phyloP scores from a whole-genome alignment of 1,140 invertebrate species.

The Drosophila punjabiensis region DNA sequence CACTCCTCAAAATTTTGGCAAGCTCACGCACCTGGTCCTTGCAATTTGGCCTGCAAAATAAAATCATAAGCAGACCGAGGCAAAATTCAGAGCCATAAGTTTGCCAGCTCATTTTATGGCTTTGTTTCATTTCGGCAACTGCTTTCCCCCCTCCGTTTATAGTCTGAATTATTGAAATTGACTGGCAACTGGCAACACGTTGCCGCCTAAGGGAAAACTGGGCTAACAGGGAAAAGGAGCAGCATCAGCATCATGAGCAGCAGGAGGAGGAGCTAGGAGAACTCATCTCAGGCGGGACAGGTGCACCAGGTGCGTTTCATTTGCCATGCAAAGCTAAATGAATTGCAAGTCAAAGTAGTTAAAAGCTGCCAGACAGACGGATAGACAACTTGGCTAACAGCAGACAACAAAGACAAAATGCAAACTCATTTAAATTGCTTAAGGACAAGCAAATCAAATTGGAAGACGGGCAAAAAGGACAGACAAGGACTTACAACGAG shows the following conservation, averaged over 20 bases:
- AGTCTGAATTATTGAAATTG: slow-evolving; percentile 56
- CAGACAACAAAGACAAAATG: slow-evolving; percentile 62
- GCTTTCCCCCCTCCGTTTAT: slow-evolving; percentile 25
- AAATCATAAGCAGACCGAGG: slow-evolving; percentile 34
- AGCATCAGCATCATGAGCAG: background rate
- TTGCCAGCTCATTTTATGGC: slow-evolving; percentile 60
- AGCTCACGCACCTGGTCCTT: slow-evolving; percentile 4
- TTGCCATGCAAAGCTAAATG: slow-evolving; percentile 71
- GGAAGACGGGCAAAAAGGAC: slow-evolving; percentile 54
- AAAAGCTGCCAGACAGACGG: slow-evolving; percentile 32
- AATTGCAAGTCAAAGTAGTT: slow-evolving; percentile 81
- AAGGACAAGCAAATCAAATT: slow-evolving; percentile 71
- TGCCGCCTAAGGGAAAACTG: slow-evolving; percentile 13
- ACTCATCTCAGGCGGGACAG: slow-evolving; percentile 16
- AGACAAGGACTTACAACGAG: slow-evolving; percentile 28
- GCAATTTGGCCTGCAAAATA: slow-evolving; percentile 23
- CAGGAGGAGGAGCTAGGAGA: background rate
- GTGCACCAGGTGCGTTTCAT: slow-evolving; percentile 65
- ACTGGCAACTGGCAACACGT: slow-evolving; percentile 47
- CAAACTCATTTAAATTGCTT: slow-evolving; percentile 78
- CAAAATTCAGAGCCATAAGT: slow-evolving; percentile 40
- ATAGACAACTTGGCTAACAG: slow-evolving; percentile 20
- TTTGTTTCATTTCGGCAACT: slow-evolving; percentile 43
- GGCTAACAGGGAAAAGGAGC: slow-evolving; percentile 1
- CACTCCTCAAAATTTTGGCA: background rate